Percentiles rank a stretch among this genome's conserved stretches.
phyloP scores from a whole-genome alignment of 1,140 invertebrate species.

The Drosophila teissieri region DNA sequence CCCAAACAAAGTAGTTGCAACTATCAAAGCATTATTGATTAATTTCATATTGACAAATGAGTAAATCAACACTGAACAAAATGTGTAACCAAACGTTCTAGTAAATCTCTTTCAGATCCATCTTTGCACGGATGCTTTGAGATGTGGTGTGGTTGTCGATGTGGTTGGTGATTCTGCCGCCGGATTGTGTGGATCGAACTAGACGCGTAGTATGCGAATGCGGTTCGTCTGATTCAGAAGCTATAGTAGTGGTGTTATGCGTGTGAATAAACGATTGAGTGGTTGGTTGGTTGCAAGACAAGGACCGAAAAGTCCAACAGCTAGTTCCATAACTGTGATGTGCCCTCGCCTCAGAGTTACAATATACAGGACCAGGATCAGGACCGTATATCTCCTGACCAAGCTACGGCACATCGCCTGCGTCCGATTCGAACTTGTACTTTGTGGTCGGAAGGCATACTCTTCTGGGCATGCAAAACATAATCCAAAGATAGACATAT shows the following conservation, averaged over 20 bases:
- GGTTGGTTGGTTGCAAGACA: slow-evolving; percentile 62
- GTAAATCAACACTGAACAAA: slow-evolving; percentile 44
- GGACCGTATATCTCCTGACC: slow-evolving; percentile 18
- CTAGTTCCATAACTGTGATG: slow-evolving; percentile 75
- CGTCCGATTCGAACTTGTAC: slow-evolving; percentile 48
- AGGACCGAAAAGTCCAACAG: slow-evolving; percentile 85
- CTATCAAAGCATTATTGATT: slow-evolving; percentile 47
- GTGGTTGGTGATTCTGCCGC: slow-evolving; percentile 44
- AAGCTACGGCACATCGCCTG: slow-evolving; percentile 70
- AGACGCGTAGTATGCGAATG: slow-evolving; percentile 39
- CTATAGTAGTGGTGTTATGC: slow-evolving; percentile 39
- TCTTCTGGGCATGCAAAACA: slow-evolving; percentile 57
- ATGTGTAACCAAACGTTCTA: slow-evolving; percentile 27
- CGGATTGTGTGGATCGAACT: slow-evolving; percentile 44
- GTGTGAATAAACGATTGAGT: slow-evolving; percentile 38
- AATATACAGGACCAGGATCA: slow-evolving; percentile 14
- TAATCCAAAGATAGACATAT: slow-evolving; percentile 55
- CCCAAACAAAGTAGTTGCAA: slow-evolving; percentile 43
- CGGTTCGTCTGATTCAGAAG: slow-evolving; percentile 34
- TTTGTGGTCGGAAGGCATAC: slow-evolving; percentile 49
- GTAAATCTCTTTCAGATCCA: slow-evolving; percentile 26
- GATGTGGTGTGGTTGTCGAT: slow-evolving; percentile 45
- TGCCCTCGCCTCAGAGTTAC: slow-evolving; percentile 49
- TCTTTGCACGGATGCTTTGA: slow-evolving; percentile 29
- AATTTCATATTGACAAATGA: slow-evolving; percentile 29